Evolutionary conservation across 2,888 invertebrate species (phyloP), one percentile per base, ranked within the genome.

Genomic region (Tolmerus cingulatus): DNA sequence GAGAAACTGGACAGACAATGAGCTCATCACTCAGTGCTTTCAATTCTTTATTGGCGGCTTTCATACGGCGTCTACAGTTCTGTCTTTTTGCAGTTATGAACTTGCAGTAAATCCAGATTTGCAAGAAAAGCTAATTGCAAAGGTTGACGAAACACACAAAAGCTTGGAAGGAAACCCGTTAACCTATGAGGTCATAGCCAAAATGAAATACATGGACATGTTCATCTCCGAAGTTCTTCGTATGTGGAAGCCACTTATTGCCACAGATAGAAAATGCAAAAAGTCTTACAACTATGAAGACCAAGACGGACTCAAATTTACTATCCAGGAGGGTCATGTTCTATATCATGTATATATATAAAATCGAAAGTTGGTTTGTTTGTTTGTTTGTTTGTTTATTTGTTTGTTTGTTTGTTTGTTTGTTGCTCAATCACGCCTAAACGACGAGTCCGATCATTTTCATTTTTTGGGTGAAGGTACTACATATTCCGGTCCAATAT

Each of bases 201-300:
- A 92, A 74, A 94, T 95, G 94, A 93, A 93, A 77, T 95, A 95
- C 88, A 90, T 95, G 92, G 95, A 95, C 89, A 92, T 92, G 90
- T 91, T 92, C 0, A 90, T 95, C 0, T 94, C 94, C 90, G 94
- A 94, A 89, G 89, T 92, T 0, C 90, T 94, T 1, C 91, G 94
- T n/a, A 91, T 91, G 87, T 95, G 94, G 94, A 93, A 95, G 0
- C 92, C 94, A 0, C 93, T 90, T 0, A 76, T 92, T 0, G 91
- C 90, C 0, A 85, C 92, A 19, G 94, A 95, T 89, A 92, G 95
- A 14, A 87, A 92, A 4, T 95, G 95, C 89, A 91, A 91, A 4
- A 94, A 93, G 90, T 93, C 93, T 55, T 95, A 94, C 88, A 93
- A 87, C 86, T 92, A 90, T 27, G 23, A 66, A 12, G 87, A 90